Conservation (phyloP, 2,113 vertebrate genomes). For the Abramis brama region DNA sequence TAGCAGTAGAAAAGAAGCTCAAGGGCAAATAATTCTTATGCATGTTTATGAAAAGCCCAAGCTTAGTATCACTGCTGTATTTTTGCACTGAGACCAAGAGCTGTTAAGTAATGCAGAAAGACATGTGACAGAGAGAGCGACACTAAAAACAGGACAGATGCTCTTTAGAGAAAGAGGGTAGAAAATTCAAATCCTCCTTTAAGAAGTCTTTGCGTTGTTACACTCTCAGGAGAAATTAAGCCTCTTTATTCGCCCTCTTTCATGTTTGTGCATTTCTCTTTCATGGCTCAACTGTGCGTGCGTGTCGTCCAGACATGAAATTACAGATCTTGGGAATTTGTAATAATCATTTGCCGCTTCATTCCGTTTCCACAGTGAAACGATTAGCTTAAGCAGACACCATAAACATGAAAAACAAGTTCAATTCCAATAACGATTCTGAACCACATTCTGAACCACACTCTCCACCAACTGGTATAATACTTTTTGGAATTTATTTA, state of each 20-base stretch:
- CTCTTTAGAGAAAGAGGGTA: constrained; percentile 3
- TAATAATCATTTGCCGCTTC: background rate
- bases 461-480: no score
- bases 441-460: no score
- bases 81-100: constrained; percentile 9
- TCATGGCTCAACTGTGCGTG: background rate
- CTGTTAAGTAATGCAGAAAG: constrained; percentile 9
- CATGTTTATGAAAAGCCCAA: background rate
- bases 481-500: no score
- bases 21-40: background rate
- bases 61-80: background rate
- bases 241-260: constrained; percentile 39
- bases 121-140: background rate
- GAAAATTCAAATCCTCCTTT: constrained; percentile 27
- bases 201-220: constrained; percentile 14
- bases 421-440: background rate
- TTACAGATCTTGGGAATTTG: constrained; percentile 17
- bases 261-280: constrained; percentile 31
- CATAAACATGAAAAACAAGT: constrained; percentile 5
- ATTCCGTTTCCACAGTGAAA: background rate
- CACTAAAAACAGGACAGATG: constrained; percentile 17
- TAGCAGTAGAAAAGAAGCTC: background rate
- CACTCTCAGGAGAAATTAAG: constrained; percentile 46
- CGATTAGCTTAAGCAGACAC: background rate
- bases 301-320: background rate